Evolutionary conservation across 1,140 invertebrate species (phyloP), one percentile per base, ranked within the genome.

Genomic region (Bombus pascuorum): DNA sequence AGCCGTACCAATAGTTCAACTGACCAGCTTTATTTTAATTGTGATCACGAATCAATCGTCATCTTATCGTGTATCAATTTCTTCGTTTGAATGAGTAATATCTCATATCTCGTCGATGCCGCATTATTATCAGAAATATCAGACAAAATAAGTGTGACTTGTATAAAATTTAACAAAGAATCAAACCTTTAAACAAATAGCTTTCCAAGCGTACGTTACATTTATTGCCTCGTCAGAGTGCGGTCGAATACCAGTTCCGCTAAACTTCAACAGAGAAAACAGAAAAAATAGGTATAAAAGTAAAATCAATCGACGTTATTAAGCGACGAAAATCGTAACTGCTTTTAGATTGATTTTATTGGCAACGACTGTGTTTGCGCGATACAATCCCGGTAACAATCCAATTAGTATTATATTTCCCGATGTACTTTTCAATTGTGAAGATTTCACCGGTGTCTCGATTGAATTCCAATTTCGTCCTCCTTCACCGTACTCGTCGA

Each of bases 271-370:
- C 32, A 32, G 65, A n/a, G 13, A 1, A 13, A 71, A 13, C 4
- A 10, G 39, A 9, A n/a, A 18, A 32, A 44, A 32, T n/a, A n/a
- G 15, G 2, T 53, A 53, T 6, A 53, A 53, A 53, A 73, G 42
- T 53, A 53, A 32, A 44, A 73, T 13, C n/a, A 73, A 73, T 47
- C 42, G n/a, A 32, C 25, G n/a, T n/a, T 28, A 71, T 71, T 71
- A 71, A 42, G 22, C 18, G n/a, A 74, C 47, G 47, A 75, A 53
- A 75, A 39, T 72, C 39, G 28, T n/a, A 39, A 59, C 32, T 39
- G 74, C 53, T 62, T 39, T 59, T 77, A 59, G 39, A 77, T 39
- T 62, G 53, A 62, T 39, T 77, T 47, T n/a, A 74, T 39, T 39
- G 57, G 13, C 32, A 9, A 25, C 34, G 34, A n/a, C 22, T 22